These are phyloP conservation scores for Telmatochromis brichardi DNA, from an alignment of 2,113 vertebrate species.

Conservation along the genomic window DNA sequence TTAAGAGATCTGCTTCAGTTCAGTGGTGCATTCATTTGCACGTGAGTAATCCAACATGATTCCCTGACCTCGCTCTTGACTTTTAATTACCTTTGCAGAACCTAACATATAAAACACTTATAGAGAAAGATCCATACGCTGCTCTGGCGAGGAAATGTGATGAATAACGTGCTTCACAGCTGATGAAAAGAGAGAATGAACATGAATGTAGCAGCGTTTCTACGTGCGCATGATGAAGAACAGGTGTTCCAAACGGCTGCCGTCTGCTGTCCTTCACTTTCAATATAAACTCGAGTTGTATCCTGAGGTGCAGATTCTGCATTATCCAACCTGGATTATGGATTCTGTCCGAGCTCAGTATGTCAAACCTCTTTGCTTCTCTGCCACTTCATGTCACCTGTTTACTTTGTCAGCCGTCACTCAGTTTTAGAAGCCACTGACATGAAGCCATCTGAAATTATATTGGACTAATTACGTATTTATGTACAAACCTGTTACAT, in stretches of 20 bases:
- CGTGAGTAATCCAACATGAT: background rate
- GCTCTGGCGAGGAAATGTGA: background rate
- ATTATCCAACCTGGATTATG: background rate
- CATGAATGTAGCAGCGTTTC: background rate
- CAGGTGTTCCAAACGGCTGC: conserved; percentile 17
- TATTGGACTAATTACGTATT: background rate
- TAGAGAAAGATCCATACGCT: background rate
- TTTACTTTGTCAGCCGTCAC: background rate
- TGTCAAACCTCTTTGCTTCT: background rate
- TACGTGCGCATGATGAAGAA: background rate
- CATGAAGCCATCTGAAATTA: background rate
- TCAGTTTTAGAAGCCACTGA: background rate
- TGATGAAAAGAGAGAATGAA: background rate
- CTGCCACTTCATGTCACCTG: background rate
- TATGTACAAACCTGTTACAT: background rate
- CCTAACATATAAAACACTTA: background rate
- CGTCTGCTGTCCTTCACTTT: conserved; percentile 1
- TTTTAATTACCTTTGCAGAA: background rate
- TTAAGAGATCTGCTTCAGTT: background rate
- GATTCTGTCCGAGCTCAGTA: background rate
- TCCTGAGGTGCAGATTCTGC: background rate
- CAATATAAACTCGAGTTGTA: background rate
- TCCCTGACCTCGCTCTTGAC: background rate
- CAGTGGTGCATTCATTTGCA: background rate
- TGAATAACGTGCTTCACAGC: background rate